Evolutionary conservation across 2,113 vertebrate genomes (phyloP).

Genomic region (Nerophis ophidion): DNA sequence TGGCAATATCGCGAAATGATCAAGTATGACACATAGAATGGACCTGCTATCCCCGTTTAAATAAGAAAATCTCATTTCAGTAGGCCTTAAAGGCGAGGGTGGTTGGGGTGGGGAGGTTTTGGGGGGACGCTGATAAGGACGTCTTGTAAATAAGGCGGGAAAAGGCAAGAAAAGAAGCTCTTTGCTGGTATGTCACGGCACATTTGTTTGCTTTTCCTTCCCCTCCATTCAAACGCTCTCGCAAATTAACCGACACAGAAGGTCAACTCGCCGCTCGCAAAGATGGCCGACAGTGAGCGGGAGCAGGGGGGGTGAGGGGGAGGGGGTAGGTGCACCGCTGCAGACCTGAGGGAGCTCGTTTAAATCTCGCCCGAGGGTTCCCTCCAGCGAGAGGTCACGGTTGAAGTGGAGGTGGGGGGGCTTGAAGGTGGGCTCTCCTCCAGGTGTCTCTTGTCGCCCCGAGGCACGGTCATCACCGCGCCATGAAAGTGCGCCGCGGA

Average conservation of each 20-base stretch:
- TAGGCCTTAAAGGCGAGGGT: too few relatives aligned
- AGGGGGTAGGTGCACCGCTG: constrained; percentile 22
- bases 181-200: constrained; percentile 36
- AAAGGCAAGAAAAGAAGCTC: constrained; percentile 5
- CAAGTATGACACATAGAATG: too few relatives aligned
- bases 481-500: constrained; percentile 67
- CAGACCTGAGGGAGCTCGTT: constrained; percentile 78
- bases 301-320: constrained; percentile 4
- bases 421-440: constrained; percentile 77
- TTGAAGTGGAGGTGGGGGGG: constrained; percentile 63
- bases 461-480: constrained; percentile 76
- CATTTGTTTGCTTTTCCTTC: constrained; percentile 49
- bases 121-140: constrained; percentile 11
- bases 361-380: constrained; percentile 79
- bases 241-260: constrained; percentile 45
- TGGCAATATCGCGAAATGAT: too few relatives aligned
- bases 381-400: constrained; percentile 75
- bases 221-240: constrained; percentile 34
- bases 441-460: constrained; percentile 74
- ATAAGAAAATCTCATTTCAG: too few relatives aligned
- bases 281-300: constrained; percentile 36
- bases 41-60: too few relatives aligned
- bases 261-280: constrained; percentile 42
- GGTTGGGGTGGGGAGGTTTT: too few relatives aligned
- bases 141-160: constrained; percentile 6